A percentile compares a stretch with the other conserved stretches of the same genome.
These are phyloP conservation scores for Thera britannica DNA, from an alignment of 2,888 invertebrate genomes.

Conservation along the genomic window DNA sequence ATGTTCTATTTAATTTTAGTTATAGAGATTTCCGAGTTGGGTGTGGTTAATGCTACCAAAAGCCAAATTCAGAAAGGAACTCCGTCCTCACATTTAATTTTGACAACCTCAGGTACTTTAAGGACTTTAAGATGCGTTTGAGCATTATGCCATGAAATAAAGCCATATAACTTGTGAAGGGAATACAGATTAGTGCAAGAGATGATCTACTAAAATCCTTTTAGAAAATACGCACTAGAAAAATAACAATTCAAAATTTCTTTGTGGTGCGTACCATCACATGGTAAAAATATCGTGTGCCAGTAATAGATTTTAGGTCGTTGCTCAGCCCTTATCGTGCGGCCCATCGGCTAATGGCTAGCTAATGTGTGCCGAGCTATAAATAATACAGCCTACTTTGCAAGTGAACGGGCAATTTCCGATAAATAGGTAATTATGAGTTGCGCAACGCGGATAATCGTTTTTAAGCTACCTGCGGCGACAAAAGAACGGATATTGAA, in stretches of 20 bases:
- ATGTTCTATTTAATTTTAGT: conserved; percentile 35
- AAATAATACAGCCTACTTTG: conserved; percentile 65
- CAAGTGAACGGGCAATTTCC: conserved; percentile 53
- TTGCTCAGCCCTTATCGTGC: conserved; percentile 67
- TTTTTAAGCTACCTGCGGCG: conserved; percentile 32
- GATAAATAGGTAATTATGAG: conserved; percentile 44
- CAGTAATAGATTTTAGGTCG: conserved; percentile 70
- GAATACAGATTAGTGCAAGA: background rate
- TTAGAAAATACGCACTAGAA: background rate
- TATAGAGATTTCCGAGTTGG: conserved; percentile 8
- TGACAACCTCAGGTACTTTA: too few species aligned
- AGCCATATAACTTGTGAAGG: background rate
- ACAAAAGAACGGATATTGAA: conserved; percentile 12
- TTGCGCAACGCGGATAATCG: conserved; percentile 32
- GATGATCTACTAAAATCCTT: background rate
- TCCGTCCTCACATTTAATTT: too few species aligned
- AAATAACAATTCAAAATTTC: background rate
- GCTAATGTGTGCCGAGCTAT: conserved; percentile 70
- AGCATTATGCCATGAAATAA: background rate
- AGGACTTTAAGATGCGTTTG: too few species aligned
- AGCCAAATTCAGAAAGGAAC: too few species aligned
- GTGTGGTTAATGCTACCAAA: too few species aligned
- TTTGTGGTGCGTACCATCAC: conserved; percentile 14
- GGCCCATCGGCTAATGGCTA: conserved; percentile 66
- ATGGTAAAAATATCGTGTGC: conserved; percentile 43